Conservation (phyloP, 2,797 vertebrate species). For the Euphonia xanthogaster region DNA sequence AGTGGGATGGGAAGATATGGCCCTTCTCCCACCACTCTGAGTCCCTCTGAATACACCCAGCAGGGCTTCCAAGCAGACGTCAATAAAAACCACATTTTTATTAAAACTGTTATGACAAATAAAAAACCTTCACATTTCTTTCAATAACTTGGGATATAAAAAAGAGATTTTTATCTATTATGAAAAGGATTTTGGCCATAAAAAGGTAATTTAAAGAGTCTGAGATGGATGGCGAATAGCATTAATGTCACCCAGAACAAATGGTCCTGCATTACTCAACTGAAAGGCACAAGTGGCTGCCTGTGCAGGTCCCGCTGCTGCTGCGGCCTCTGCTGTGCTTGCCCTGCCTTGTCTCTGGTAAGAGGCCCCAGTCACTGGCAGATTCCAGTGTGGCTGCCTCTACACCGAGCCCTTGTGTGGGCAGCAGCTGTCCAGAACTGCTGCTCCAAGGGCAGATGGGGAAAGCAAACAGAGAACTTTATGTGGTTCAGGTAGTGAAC, state of each 20-base stretch:
- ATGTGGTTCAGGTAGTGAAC: background rate
- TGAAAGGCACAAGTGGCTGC: background rate
- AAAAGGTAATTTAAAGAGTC: slow-evolving; percentile 77
- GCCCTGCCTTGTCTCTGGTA: background rate
- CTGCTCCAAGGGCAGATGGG: background rate
- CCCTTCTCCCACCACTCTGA: background rate
- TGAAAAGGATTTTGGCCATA: slow-evolving; percentile 74
- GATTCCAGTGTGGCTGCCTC: background rate
- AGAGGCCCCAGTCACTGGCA: background rate
- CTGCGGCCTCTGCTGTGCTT: background rate
- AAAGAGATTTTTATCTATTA: slow-evolving; percentile 82
- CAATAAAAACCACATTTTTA: slow-evolving; percentile 74
- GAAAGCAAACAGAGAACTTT: background rate
- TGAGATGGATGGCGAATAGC: slow-evolving; percentile 73
- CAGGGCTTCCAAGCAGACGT: slow-evolving; percentile 57
- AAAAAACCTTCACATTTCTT: slow-evolving; percentile 60
- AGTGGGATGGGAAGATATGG: background rate
- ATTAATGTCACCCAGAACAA: slow-evolving; percentile 72
- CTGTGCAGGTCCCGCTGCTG: background rate
- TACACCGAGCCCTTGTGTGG: fast-evolving
- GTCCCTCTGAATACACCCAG: background rate
- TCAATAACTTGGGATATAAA: slow-evolving; percentile 71
- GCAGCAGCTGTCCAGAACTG: background rate
- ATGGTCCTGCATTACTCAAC: slow-evolving; percentile 68
- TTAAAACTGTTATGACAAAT: slow-evolving; percentile 74